Percentiles rank a stretch among this genome's conserved stretches.
Conservation (phyloP, 2,797 vertebrate genomes). For the Orientallactaga sibirica region DNA sequence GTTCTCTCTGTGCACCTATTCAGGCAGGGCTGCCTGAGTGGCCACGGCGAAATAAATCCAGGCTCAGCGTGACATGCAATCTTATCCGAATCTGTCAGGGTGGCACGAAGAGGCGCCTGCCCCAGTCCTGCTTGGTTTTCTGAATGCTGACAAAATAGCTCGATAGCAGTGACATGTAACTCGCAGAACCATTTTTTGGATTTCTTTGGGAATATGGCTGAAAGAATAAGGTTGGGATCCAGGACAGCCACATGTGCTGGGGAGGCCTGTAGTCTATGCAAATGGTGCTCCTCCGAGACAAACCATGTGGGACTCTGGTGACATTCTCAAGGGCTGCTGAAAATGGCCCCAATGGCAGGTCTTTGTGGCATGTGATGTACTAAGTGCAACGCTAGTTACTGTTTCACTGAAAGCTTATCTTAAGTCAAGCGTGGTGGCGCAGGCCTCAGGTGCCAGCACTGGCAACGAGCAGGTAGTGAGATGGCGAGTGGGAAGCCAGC, state of each 20-base stretch:
- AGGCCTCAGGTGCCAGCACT: neutral
- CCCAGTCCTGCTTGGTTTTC: conserved; percentile 41
- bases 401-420: neutral
- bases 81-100: conserved; percentile 49
- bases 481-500: neutral
- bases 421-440: too few species aligned
- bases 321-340: neutral
- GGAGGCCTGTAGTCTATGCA: neutral
- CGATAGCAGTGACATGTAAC: neutral
- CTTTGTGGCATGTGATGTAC: neutral
- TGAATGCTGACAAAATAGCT: conserved; percentile 28
- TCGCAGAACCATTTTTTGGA: conserved; percentile 41
- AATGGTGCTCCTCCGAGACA: neutral
- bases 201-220: neutral
- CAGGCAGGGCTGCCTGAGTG: conserved; percentile 53
- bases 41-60: conserved; percentile 41
- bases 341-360: neutral
- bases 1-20: conserved; percentile 32
- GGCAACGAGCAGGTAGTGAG: neutral
- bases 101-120: neutral
- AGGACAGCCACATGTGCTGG: neutral
- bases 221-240: neutral
- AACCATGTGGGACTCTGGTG: neutral
- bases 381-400: accelerated
- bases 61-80: conserved; percentile 49